phyloP scores from a whole-genome alignment of 92 coral and sea anemone genomes.

The Heteractis magnifica region DNA sequence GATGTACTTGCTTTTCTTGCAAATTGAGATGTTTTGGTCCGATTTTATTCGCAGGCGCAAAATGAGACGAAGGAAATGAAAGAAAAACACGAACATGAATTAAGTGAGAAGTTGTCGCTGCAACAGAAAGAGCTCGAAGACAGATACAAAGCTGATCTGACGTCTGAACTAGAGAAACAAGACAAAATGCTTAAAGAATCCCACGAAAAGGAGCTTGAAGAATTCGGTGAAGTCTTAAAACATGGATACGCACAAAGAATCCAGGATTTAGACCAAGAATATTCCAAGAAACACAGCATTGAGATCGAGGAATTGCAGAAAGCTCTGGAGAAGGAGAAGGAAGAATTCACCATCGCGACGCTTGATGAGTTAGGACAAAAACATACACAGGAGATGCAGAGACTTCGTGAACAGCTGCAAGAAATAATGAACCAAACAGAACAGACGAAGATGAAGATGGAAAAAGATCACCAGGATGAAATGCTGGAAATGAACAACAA shows the following conservation, averaged over 20 bases:
- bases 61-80: slow-evolving; percentile 52
- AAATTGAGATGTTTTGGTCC: not conserved
- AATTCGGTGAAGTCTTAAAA: slow-evolving; percentile 60
- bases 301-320: slow-evolving; percentile 67
- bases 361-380: slow-evolving; percentile 75
- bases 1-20: not conserved
- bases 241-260: slow-evolving; percentile 65
- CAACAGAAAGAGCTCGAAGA: slow-evolving; percentile 48
- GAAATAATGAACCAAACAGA: slow-evolving; percentile 68
- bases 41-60: slow-evolving; percentile 35
- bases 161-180: slow-evolving; percentile 42
- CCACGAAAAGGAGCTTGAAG: slow-evolving; percentile 48
- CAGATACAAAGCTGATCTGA: slow-evolving; percentile 36
- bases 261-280: slow-evolving; percentile 62
- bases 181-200: slow-evolving; percentile 47
- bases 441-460: slow-evolving; percentile 63
- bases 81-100: slow-evolving; percentile 66
- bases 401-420: slow-evolving; percentile 69
- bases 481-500: slow-evolving; percentile 73
- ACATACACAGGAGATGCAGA: slow-evolving; percentile 69
- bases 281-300: slow-evolving; percentile 53
- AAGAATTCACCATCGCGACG: slow-evolving; percentile 69
- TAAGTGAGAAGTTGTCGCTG: slow-evolving; percentile 60
- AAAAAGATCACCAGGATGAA: slow-evolving; percentile 71
- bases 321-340: slow-evolving; percentile 74